Base-by-base conservation (phyloP, 2,888 invertebrate species). In the Siphonodentalium dalli region DNA sequence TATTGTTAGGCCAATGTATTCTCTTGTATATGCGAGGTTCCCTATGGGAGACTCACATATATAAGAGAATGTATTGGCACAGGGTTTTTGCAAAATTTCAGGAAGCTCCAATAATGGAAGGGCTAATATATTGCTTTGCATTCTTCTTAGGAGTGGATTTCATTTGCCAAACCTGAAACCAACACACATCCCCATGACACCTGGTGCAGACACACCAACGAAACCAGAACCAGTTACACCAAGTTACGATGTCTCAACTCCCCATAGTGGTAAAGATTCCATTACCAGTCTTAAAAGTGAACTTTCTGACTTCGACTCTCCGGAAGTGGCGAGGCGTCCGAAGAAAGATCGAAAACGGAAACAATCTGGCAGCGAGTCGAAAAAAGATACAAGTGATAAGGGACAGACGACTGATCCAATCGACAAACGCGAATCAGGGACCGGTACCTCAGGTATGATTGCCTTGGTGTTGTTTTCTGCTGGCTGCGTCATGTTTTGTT, bases 161-260 rank as follows among this genome's bases (percentile, higher is more conserved):
- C 67, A 72, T 34, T 53, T 76, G 38, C 75, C 77, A 29, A 68
- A 71, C 35, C 59, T 78, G 28, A 66, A 72, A 18, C 69, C 72
- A 13, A 72, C 74, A 28, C 73, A 69, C 44, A 66, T 70, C 54
- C 57, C 62, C 9, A 64, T 68, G 8, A 58, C 62, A 28, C 63
- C 65, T 26, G 71, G 73, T 21, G 71, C 69, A 8, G 88, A 88
- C 20, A 86, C 88, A 44, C 87, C 88, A 66, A 61, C 75, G 35
- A 87, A 27, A 85, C 60, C 61, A 28, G 66, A 61, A 45, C 86
- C 61, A 81, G 54, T 58, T 26, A 51, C 86, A 53, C 82, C 65
- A 49, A 57, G 77, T 44, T 75, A 71, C 61, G 76, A 75, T 49
- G 70, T 74, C 39, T 71, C 69, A 53, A 74, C 81, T 3, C 77